Base-by-base conservation (phyloP, 2,113 vertebrate species). In the Hyaena hyaena region DNA sequence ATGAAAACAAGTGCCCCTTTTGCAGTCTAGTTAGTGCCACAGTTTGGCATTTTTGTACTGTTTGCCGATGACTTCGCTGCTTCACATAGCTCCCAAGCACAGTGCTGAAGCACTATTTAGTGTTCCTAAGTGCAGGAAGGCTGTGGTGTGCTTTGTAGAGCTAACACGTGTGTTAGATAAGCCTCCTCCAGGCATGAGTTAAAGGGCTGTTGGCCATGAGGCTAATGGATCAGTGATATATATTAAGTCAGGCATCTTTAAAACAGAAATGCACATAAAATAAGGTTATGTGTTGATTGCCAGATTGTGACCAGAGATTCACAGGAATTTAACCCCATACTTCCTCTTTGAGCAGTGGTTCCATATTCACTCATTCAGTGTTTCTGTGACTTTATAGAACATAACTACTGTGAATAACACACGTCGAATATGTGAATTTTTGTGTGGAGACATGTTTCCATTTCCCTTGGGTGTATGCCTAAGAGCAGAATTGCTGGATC, bases 41-140 rank as follows among this genome's bases (percentile, higher is more conserved):
- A 24, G 39, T 96, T 86, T 84, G 84, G 10, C 26, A 48, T 79
- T 93, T 95, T 80, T 89, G 65, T 85, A 23, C 31, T 86, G 95
- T 86, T 76, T 82, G 55, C 39, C 76, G 14, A 33, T 90, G 58
- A 50, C 24, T 76, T 90, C 81, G 33, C 39, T 97, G 31, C 31
- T 94, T 82, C 63, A 94, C 55, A 77, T 89, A 23, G 24, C 58
- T 31, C 71, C 14, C 43, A 96, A n/a, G 43, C 58, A 45, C 63
- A 96, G 35, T 66, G 53, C 31, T 58, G 65, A 89, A 69, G 45
- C 50, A 74, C n/a, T 84, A 19, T 71, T 65, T 73, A 26, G 6
- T 85, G 58, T 81, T 94, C 31, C 48, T 88, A 21, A 94, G 50
- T 21, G 14, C 39, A 43, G 66, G n/a, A 92, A 76, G 19, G 15